Conservation (phyloP, 1,140 invertebrate genomes). For the Temnothorax longispinosus region DNA sequence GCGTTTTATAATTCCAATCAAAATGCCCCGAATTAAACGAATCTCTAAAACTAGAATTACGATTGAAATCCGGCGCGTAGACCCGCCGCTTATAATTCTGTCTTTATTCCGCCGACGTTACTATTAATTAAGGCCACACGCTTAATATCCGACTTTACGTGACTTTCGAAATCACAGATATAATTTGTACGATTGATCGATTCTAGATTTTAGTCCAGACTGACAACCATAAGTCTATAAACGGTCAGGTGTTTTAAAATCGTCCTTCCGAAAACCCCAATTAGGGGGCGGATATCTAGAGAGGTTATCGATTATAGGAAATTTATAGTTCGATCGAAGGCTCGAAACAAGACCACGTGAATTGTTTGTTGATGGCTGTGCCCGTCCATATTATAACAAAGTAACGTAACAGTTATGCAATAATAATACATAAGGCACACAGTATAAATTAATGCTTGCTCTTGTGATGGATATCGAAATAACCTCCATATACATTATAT, state of each 20-base stretch:
- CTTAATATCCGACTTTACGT: constrained; percentile 38
- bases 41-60: constrained; percentile 13
- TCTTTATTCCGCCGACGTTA: constrained; percentile 1
- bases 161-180: constrained; percentile 36
- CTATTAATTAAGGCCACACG: constrained; percentile 25
- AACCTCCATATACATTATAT: neutral
- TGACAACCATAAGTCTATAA: constrained; percentile 48
- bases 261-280: constrained; percentile 38
- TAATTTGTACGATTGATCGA: constrained; percentile 45
- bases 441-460: neutral
- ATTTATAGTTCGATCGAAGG: constrained; percentile 43
- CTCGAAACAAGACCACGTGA: constrained; percentile 18
- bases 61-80: neutral
- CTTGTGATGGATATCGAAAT: neutral
- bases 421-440: constrained; percentile 18
- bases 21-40: constrained; percentile 21
- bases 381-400: neutral
- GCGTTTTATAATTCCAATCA: constrained; percentile 26
- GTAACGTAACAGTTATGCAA: constrained; percentile 25
- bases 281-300: constrained; percentile 45
- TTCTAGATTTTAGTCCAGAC: constrained; percentile 18
- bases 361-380: constrained; percentile 11
- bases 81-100: constrained; percentile 11
- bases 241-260: constrained; percentile 44
- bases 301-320: constrained; percentile 44